Percentiles rank a stretch among this genome's conserved stretches.
Evolutionary conservation across 2,888 invertebrate species (phyloP).

Genomic region (Archaeoteleia sp.): DNA sequence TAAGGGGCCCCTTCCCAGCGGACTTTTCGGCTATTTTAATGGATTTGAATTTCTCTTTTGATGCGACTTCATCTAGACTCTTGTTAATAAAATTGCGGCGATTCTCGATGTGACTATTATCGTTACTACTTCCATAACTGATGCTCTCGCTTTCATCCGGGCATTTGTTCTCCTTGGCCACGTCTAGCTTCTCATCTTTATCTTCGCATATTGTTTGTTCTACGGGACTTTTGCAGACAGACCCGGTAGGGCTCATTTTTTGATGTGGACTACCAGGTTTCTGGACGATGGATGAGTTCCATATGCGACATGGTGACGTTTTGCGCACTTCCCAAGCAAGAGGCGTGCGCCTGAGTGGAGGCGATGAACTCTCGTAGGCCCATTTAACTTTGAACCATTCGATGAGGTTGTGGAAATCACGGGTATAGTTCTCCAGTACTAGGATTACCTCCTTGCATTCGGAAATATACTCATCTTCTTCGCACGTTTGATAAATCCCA

Average conservation of each 20-base stretch:
- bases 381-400: conserved; percentile 96
- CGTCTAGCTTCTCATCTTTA: conserved; percentile 55
- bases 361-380: conserved; percentile 93
- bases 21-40: conserved; percentile 59
- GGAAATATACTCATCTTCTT: conserved; percentile 93
- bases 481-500: conserved; percentile 96
- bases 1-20: conserved; percentile 57
- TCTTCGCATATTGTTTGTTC: conserved; percentile 65
- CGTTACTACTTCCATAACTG: conserved; percentile 56
- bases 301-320: conserved; percentile 77
- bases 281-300: conserved; percentile 63
- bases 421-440: conserved; percentile 94
- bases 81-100: conserved; percentile 57
- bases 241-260: conserved; percentile 65
- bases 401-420: conserved; percentile 94
- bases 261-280: conserved; percentile 73
- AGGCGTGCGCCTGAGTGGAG: conserved; percentile 89
- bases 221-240: conserved; percentile 65
- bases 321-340: conserved; percentile 97
- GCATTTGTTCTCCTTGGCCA: conserved; percentile 30
- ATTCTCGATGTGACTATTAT: conserved; percentile 58
- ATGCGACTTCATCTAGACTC: conserved; percentile 52
- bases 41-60: conserved; percentile 60
- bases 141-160: conserved; percentile 63
- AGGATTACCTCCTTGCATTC: conserved; percentile 98